Conservation (phyloP, 2,113 vertebrate species). For the Chlamydotis undulata region DNA sequence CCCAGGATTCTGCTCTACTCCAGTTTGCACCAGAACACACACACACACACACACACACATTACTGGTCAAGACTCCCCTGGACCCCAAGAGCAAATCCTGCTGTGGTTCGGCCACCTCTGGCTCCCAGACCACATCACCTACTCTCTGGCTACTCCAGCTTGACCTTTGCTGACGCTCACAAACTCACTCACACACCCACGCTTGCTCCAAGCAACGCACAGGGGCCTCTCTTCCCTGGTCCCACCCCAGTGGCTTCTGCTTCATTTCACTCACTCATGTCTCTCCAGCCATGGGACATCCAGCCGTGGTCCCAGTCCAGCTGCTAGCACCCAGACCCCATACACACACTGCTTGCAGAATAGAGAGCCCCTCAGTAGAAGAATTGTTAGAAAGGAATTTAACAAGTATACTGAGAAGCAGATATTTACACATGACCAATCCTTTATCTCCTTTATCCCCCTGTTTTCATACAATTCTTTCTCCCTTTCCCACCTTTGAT, state of each 20-base stretch:
- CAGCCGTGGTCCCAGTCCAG: neutral
- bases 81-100: neutral
- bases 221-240: neutral
- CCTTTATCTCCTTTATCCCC: neutral
- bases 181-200: neutral
- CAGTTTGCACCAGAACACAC: neutral
- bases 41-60: neutral
- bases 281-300: neutral
- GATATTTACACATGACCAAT: neutral
- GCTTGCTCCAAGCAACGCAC: neutral
- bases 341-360: neutral
- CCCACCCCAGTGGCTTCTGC: neutral
- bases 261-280: neutral
- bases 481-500: neutral
- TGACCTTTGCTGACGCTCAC: neutral
- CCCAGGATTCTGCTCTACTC: neutral
- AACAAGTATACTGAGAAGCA: neutral
- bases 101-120: neutral
- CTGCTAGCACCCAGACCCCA: neutral
- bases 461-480: fast-evolving
- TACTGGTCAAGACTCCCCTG: neutral
- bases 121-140: neutral
- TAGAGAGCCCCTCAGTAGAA: neutral
- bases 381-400: neutral
- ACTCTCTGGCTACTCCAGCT: neutral